phyloP scores from a whole-genome alignment of 2,888 invertebrate species.

The Coelogynopora nodosa region DNA sequence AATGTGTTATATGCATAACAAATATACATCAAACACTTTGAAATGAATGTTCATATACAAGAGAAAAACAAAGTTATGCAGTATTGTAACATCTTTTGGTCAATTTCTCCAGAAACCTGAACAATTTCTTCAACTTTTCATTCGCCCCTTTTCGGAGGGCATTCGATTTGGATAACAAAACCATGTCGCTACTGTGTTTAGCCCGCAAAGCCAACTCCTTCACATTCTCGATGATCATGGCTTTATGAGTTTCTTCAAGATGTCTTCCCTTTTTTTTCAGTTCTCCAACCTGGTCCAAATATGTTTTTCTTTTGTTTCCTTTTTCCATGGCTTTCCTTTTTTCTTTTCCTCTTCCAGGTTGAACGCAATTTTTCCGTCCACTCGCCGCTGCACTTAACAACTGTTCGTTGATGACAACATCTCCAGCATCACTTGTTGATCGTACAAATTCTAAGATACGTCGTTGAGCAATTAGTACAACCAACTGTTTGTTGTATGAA shows the following conservation, averaged over 20 bases:
- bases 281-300: not conserved
- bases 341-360: constrained; percentile 18
- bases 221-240: no score
- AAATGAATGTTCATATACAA: not conserved
- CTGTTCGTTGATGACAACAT: not conserved
- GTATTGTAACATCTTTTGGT: not conserved
- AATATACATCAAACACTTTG: not conserved
- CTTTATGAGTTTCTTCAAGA: not conserved
- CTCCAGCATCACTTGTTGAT: not conserved
- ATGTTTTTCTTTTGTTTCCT: not conserved
- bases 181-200: not conserved
- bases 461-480: constrained; percentile 33
- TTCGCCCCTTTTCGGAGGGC: not conserved
- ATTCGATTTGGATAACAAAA: not conserved
- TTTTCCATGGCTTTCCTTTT: not conserved
- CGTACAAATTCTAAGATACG: constrained; percentile 1
- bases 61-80: not conserved
- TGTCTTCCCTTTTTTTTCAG: not conserved
- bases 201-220: not conserved
- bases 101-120: not conserved
- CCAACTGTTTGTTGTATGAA: constrained; percentile 33
- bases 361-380: constrained; percentile 1
- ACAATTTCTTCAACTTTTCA: not conserved
- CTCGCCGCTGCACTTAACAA: not conserved
- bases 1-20: not conserved